A percentile compares a stretch with the other conserved stretches of the same genome.
Evolutionary conservation across 2,888 invertebrate species (phyloP).

Genomic region (Cheilosia vulpina): DNA sequence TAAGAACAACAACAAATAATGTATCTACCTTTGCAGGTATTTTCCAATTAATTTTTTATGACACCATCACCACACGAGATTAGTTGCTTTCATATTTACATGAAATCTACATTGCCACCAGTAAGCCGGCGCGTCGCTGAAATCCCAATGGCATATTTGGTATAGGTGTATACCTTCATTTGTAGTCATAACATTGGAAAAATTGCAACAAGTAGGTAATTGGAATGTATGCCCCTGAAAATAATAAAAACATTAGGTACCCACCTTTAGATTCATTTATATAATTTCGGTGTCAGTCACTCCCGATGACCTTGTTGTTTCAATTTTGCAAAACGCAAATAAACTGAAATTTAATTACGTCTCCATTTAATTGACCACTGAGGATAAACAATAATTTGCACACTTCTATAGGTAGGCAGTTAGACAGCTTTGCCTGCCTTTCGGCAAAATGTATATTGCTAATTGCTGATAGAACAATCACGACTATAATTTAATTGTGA

Average conservation of each 20-base stretch:
- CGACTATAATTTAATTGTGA: not conserved
- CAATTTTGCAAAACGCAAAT: not conserved
- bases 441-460: not conserved
- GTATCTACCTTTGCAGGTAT: no score
- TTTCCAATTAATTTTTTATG: no score
- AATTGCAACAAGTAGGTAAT: not conserved
- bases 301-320: not conserved
- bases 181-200: not conserved
- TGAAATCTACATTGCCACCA: no score
- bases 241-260: not conserved
- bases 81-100: no score
- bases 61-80: no score
- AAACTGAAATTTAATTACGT: slow-evolving; percentile 4
- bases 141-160: no score
- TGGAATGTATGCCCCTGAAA: not conserved
- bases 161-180: not conserved
- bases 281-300: not conserved
- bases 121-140: no score
- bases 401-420: not conserved
- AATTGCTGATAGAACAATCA: not conserved
- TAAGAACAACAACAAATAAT: no score
- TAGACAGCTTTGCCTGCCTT: not conserved
- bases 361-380: not conserved
- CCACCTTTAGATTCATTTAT: not conserved
- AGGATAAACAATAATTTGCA: not conserved